Conservation (phyloP, 1,140 invertebrate species). For the Macrocentrus cingulum region DNA sequence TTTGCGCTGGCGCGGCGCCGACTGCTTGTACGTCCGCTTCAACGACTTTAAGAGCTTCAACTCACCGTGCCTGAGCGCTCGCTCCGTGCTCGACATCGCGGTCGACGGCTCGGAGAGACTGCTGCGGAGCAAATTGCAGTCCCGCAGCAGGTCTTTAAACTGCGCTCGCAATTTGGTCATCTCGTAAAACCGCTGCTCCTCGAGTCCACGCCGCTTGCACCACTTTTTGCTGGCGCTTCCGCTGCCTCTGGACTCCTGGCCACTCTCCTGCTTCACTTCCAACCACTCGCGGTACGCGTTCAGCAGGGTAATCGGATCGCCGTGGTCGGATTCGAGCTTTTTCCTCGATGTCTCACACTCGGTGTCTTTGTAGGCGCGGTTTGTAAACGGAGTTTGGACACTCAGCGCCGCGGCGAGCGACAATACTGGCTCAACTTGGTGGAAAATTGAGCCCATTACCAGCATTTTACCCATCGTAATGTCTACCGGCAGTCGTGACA, state of each 20-base stretch:
- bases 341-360: constrained; percentile 82
- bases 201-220: constrained; percentile 85
- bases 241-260: constrained; percentile 41
- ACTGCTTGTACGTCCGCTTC: constrained; percentile 67
- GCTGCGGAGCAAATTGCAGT: constrained; percentile 71
- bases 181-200: constrained; percentile 96
- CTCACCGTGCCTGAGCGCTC: constrained; percentile 81
- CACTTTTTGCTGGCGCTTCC: constrained; percentile 69
- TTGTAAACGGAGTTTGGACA: constrained; percentile 91
- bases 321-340: constrained; percentile 87
- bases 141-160: constrained; percentile 82
- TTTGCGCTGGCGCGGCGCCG: constrained; percentile 71
- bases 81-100: constrained; percentile 72
- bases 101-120: constrained; percentile 57
- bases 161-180: constrained; percentile 90
- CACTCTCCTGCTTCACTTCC: constrained; percentile 66
- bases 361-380: constrained; percentile 79
- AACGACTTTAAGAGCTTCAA: constrained; percentile 80
- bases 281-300: constrained; percentile 91
- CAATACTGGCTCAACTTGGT: constrained; percentile 88
- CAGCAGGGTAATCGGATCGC: constrained; percentile 91
- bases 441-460: constrained; percentile 87
- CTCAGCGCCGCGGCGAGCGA: constrained; percentile 90
- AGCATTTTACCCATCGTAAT: constrained; percentile 95
- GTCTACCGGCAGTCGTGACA: constrained; percentile 91